Percentiles rank a stretch among this genome's conserved stretches.
These are phyloP conservation scores for Hippotragus niger DNA, from an alignment of 2,113 vertebrate species.

Conservation along the genomic window DNA sequence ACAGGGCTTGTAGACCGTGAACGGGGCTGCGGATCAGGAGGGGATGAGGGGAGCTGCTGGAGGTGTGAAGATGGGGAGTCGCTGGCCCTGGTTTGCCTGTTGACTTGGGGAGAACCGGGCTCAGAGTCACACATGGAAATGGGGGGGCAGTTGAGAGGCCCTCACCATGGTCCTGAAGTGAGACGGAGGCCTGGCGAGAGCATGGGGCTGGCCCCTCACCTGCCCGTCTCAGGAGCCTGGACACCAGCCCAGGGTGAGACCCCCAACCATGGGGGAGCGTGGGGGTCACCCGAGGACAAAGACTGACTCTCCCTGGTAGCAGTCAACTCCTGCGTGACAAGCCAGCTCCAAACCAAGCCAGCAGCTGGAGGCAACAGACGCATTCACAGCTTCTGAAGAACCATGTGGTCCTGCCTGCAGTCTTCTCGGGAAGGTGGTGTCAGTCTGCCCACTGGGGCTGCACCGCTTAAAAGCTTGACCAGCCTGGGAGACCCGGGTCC, in stretches of 20 bases:
- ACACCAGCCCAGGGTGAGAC: accelerated
- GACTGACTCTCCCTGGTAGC: not conserved
- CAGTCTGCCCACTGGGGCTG: not conserved
- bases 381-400: accelerated
- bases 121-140: accelerated
- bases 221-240: accelerated
- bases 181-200: accelerated
- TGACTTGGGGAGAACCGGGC: accelerated
- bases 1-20: not conserved
- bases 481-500: accelerated
- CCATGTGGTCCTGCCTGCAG: accelerated
- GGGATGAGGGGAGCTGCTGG: not conserved
- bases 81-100: too few species aligned
- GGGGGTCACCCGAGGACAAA: not conserved
- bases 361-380: accelerated
- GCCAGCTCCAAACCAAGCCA: not conserved
- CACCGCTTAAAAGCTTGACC: accelerated
- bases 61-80: not conserved
- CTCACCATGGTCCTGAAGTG: accelerated
- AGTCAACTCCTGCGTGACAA: accelerated
- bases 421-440: not conserved
- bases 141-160: accelerated
- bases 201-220: accelerated
- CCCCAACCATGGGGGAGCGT: accelerated
- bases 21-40: accelerated